Evolutionary conservation across 2,113 vertebrate species (phyloP), one percentile per base, ranked within the genome.

Genomic region (Regulus satrapa): DNA sequence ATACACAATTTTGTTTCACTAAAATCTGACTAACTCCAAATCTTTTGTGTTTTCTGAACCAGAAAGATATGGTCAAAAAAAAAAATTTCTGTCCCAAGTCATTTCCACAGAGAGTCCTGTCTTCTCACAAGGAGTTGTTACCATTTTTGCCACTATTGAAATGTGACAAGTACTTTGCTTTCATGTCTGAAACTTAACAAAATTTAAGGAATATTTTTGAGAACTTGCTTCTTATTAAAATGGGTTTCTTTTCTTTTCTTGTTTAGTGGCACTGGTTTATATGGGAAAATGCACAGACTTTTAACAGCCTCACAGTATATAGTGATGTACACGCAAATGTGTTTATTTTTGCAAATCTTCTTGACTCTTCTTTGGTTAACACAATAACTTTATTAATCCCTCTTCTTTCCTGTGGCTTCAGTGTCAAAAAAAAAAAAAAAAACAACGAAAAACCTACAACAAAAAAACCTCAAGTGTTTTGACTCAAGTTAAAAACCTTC

Each of bases 71-170:
- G 0, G 18, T 49, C 5, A 17, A 68, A 76, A 64, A 59, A 61
- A 26, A 31, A 5, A 26, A 12, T 8, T 9, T 56, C 0, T 36
- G 77, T 66, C 3, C 1, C 14, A 45, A 29, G 11, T 82, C 0
- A 8, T 75, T 91, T 85, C 29, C 23, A 55, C 52, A 75, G 15
- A 56, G 52, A 74, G 20, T 75, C 73, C 18, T 80, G 12, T 61
- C 45, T 80, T 84, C 31, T 55, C 11, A 43, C 21, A 84, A 73
- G 24, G 9, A 86, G 28, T 41, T 80, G 28, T 55, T 73, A 48
- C 26, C 18, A 16, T 73, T 89, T 91, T 89, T 73, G 48, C 69
- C 77, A 68, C 19, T 54, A 31, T 24, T 69, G 15, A 69, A 80
- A 61, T 36, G 13, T 89, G 34, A 8, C 34, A 84, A 64, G 31